Evolutionary conservation across 2,113 vertebrate genomes (phyloP), one percentile per base, ranked within the genome.

Genomic region (Oreochromis aureus): DNA sequence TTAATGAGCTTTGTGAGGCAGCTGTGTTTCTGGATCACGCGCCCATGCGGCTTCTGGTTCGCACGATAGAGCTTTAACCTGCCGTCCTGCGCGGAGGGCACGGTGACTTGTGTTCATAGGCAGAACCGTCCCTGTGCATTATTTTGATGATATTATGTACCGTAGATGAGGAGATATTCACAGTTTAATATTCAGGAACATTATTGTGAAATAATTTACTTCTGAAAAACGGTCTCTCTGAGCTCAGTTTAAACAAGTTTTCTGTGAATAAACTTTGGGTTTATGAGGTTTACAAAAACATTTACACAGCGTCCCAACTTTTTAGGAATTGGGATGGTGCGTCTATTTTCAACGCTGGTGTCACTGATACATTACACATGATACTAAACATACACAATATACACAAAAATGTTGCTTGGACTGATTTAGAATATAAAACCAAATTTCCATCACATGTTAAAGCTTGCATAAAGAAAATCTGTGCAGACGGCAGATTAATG

Each of bases 1-100:
- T 36, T 66, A 36, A 66, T 66, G 10, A 2, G 32, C 32, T 12
- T 36, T 0, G 59, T 36, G 32, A 66, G 32, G n/a, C 10, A 0
- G 16, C 27, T 2, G 9, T 0, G 18, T 66, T 66, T 4, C 32
- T 1, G 32, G 61, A 36, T n/a, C 61, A 66, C 10, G 32, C n/a
- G n/a, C 18, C 32, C 61, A 66, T 3, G 7, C 4, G 0, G 32
- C 61, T n/a, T 66, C 32, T n/a, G 12, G 61, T 66, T 66, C 7
- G 32, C 10, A 36, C 2, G 1, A 36, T 1, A n/a, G 18, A n/a
- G 61, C 18, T 66, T 66, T 66, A 36, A 36, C 59, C 30, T 1
- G 30, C 5, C 0, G 3, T 34, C 3, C 59, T 1, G 3, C 1
- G 0, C 2, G 10, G 16, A 34, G 19, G 59, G 59, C 30, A 11